Percentiles rank a stretch among this genome's conserved stretches.
Evolutionary conservation across 2,797 vertebrate genomes (phyloP).

Genomic region (Amblyraja radiata): DNA sequence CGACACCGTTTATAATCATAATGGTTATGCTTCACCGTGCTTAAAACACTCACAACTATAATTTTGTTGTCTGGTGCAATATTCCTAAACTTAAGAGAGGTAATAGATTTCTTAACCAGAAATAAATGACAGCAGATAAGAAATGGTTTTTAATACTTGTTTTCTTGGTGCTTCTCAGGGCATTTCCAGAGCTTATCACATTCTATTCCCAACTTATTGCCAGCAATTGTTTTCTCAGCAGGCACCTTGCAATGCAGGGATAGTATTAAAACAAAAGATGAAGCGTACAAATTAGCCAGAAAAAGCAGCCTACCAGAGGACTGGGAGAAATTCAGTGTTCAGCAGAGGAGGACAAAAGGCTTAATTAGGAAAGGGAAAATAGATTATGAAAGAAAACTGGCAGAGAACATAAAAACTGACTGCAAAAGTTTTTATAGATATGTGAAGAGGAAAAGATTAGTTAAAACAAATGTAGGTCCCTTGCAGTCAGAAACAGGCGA

Average conservation of each 20-base stretch:
- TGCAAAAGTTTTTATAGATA: too few relatives aligned
- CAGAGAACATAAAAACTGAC: too few relatives aligned
- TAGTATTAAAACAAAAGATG: too few relatives aligned
- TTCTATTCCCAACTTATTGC: constrained; percentile 60
- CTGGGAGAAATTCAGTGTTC: too few relatives aligned
- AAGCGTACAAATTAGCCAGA: too few relatives aligned
- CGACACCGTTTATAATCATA: neutral
- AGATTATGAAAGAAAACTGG: too few relatives aligned
- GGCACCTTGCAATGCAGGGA: constrained; percentile 42
- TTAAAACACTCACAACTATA: neutral
- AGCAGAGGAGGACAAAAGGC: too few relatives aligned
- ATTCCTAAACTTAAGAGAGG: neutral
- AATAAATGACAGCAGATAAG: constrained; percentile 45
- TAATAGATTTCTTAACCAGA: neutral
- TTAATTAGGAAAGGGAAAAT: too few relatives aligned
- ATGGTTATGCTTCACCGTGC: neutral
- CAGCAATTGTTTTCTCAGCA: constrained; percentile 63
- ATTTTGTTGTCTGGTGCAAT: neutral
- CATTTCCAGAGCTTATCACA: constrained; percentile 49
- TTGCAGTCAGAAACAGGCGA: too few relatives aligned
- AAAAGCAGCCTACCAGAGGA: too few relatives aligned
- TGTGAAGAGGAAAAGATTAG: too few relatives aligned
- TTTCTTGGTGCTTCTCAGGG: constrained; percentile 44
- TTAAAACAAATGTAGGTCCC: too few relatives aligned
- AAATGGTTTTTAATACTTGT: constrained; percentile 46